A percentile compares a stretch with the other conserved stretches of the same genome.
Conservation (phyloP, 2,797 vertebrate species). For the Pipistrellus kuhlii region DNA sequence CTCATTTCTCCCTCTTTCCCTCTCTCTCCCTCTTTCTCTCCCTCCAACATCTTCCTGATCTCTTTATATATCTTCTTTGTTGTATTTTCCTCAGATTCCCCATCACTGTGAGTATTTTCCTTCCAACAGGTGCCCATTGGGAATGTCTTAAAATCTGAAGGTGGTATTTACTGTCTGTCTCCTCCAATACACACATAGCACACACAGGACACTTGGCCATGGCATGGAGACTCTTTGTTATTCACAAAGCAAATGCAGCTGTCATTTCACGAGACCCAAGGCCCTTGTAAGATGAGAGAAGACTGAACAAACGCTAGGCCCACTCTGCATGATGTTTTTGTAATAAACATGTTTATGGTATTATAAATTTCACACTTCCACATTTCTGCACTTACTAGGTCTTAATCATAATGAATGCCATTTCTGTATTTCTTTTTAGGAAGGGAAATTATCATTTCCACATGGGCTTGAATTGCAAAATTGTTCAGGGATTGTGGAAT, state of each 20-base stretch:
- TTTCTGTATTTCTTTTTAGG: conserved; percentile 56
- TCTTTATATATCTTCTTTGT: neutral
- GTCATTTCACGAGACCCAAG: conserved; percentile 2
- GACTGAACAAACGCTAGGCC: conserved; percentile 3
- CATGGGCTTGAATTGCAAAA: conserved; percentile 59
- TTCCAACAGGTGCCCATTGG: neutral
- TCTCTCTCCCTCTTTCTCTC: neutral
- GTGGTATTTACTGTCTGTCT: neutral
- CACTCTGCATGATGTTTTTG: neutral
- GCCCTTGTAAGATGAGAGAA: conserved; percentile 41
- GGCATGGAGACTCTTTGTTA: neutral
- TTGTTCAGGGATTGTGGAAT: conserved; percentile 27
- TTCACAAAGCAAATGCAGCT: conserved; percentile 22
- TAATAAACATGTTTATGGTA: conserved; percentile 55
- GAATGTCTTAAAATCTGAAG: conserved; percentile 9
- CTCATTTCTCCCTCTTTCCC: neutral
- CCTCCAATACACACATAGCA: neutral
- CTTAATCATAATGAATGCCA: conserved; percentile 56
- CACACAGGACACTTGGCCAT: neutral
- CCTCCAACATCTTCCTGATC: neutral
- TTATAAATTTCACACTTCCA: conserved; percentile 64
- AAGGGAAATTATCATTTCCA: conserved; percentile 61
- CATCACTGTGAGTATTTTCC: neutral
- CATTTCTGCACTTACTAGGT: conserved; percentile 58
- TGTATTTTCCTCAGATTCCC: neutral